These are phyloP conservation scores for Heliothis virescens DNA, from an alignment of 1,140 invertebrate genomes.

Conservation along the genomic window DNA sequence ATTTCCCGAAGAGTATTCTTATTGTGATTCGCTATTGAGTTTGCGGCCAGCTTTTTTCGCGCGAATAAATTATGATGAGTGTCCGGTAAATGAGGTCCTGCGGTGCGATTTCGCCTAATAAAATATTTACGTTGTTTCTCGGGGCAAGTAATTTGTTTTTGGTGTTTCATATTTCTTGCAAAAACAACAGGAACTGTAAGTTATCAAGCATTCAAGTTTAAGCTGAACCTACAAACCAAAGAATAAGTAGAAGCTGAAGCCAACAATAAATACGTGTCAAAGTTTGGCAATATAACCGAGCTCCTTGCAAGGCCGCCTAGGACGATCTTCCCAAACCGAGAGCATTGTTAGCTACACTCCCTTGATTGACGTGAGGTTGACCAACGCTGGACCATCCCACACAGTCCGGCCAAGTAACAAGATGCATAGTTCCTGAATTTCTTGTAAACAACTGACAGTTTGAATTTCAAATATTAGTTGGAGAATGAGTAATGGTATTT, in stretches of 20 bases:
- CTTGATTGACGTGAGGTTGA: slow-evolving; percentile 79
- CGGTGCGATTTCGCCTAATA: neutral
- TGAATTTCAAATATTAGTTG: slow-evolving; percentile 68
- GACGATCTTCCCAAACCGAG: slow-evolving; percentile 53
- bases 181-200: slow-evolving; percentile 18
- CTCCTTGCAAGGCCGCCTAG: slow-evolving; percentile 38
- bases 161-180: neutral
- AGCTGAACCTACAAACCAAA: slow-evolving; percentile 15
- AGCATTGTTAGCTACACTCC: slow-evolving; percentile 70
- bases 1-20: slow-evolving; percentile 74
- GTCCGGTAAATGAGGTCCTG: slow-evolving; percentile 30
- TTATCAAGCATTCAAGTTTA: slow-evolving; percentile 27
- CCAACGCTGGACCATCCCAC: slow-evolving; percentile 70
- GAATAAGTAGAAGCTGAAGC: slow-evolving; percentile 34
- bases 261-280: slow-evolving; percentile 35
- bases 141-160: neutral
- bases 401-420: slow-evolving; percentile 78
- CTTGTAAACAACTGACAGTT: slow-evolving; percentile 70
- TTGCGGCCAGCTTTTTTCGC: slow-evolving; percentile 65
- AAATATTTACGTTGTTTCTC: neutral
- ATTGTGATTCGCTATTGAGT: slow-evolving; percentile 81
- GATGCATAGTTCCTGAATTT: slow-evolving; percentile 77
- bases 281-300: slow-evolving; percentile 31
- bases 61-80: slow-evolving; percentile 63
- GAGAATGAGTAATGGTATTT: slow-evolving; percentile 68